Percentiles rank a stretch among this genome's conserved stretches.
These are phyloP conservation scores for Entomobrya proxima DNA, from an alignment of 2,888 invertebrate species.

Conservation along the genomic window DNA sequence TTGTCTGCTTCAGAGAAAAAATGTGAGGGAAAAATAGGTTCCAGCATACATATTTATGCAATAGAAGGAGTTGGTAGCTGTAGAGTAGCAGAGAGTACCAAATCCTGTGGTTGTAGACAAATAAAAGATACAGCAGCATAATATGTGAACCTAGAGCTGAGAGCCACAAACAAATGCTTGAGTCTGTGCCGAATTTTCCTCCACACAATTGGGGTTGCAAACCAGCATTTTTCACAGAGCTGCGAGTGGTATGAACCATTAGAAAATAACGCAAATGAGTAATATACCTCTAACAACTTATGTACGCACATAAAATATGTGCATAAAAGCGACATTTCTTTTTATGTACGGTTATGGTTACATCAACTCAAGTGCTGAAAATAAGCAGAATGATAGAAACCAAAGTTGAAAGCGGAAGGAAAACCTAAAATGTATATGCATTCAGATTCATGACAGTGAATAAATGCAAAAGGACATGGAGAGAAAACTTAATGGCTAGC, in stretches of 20 bases:
- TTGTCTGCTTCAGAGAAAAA: slow-evolving; percentile 37
- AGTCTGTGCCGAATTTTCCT: too few species aligned
- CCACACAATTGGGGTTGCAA: too few species aligned
- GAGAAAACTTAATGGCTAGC: too few species aligned
- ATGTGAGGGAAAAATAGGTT: slow-evolving; percentile 6
- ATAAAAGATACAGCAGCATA: too few species aligned
- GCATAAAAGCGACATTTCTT: neutral
- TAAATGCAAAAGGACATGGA: neutral
- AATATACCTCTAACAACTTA: neutral
- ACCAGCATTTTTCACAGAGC: too few species aligned
- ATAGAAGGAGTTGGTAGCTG: neutral
- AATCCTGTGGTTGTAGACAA: too few species aligned
- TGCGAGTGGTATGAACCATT: too few species aligned
- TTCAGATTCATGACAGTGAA: too few species aligned
- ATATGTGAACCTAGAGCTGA: too few species aligned
- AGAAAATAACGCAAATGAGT: neutral
- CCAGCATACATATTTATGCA: neutral
- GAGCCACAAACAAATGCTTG: too few species aligned
- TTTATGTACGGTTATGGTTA: neutral
- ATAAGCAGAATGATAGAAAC: neutral
- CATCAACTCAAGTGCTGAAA: neutral
- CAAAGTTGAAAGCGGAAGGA: neutral
- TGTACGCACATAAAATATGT: neutral
- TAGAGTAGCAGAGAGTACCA: slow-evolving; percentile 24
- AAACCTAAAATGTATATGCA: neutral